Conservation (phyloP, 92 coral and sea anemone species). For the Actinostola sp. region DNA sequence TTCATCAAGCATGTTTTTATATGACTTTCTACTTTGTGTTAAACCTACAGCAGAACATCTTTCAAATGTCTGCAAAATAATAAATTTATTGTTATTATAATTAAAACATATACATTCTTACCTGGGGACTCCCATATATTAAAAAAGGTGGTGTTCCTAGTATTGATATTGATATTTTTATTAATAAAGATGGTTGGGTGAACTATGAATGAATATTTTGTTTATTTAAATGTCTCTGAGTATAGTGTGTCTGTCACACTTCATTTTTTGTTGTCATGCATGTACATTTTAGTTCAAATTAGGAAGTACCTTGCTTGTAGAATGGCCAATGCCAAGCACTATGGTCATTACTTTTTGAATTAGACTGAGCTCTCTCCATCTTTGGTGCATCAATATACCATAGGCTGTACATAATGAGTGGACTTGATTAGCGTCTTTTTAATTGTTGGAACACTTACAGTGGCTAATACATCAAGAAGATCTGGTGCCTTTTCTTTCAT, state of each 20-base stretch:
- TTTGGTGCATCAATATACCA: conserved; percentile 25
- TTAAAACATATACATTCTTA: not conserved
- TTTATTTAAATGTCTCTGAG: too few relatives aligned
- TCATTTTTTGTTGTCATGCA: not conserved
- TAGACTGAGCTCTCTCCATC: conserved; percentile 42
- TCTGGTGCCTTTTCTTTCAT: too few relatives aligned
- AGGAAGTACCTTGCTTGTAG: conserved; percentile 41
- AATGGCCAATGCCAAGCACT: conserved; percentile 51
- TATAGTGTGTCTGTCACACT: not conserved
- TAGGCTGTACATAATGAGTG: conserved; percentile 37
- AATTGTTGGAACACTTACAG: conserved; percentile 37
- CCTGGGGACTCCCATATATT: not conserved
- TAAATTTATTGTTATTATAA: not conserved
- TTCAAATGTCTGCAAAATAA: conserved; percentile 37
- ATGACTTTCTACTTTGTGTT: conserved; percentile 23
- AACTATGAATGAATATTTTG: too few relatives aligned
- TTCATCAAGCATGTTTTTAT: conserved; percentile 37
- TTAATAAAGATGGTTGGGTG: too few relatives aligned
- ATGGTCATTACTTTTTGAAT: conserved; percentile 34
- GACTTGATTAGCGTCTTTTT: conserved; percentile 38
- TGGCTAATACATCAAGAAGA: too few relatives aligned
- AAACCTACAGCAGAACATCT: conserved; percentile 34
- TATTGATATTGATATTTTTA: too few relatives aligned
- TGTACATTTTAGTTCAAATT: not conserved
- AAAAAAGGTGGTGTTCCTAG: not conserved